Percentiles rank a stretch among this genome's conserved stretches.
Conservation (phyloP, 2,113 vertebrate species). For the Semnornis frantzii region DNA sequence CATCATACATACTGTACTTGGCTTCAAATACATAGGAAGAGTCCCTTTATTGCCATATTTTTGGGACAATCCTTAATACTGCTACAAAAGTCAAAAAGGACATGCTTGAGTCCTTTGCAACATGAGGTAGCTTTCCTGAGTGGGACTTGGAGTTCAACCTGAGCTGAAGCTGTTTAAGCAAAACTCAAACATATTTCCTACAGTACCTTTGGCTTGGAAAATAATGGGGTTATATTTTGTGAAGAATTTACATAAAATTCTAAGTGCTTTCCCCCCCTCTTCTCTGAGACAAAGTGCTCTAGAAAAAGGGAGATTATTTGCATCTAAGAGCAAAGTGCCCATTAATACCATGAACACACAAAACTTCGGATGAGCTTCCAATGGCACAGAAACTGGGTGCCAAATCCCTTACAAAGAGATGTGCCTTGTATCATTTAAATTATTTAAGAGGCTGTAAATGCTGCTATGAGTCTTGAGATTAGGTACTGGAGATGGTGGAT, state of each 20-base stretch:
- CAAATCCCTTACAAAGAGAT: background rate
- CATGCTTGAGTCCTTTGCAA: background rate
- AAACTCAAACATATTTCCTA: background rate
- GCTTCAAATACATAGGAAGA: background rate
- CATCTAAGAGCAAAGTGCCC: background rate
- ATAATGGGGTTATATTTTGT: background rate
- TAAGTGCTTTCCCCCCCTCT: background rate
- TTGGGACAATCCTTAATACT: background rate
- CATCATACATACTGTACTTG: background rate
- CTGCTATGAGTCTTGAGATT: background rate
- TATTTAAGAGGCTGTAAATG: background rate
- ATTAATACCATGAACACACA: background rate
- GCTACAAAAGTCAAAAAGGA: background rate
- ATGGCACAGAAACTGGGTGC: background rate
- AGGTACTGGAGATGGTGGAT: background rate
- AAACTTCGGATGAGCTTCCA: background rate
- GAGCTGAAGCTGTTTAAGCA: background rate
- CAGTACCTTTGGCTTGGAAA: background rate
- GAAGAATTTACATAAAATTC: background rate
- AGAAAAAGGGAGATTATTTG: background rate
- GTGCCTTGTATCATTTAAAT: background rate
- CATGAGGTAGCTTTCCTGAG: background rate
- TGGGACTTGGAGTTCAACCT: background rate
- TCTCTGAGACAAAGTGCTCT: background rate
- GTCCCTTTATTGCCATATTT: background rate